Base-by-base conservation (phyloP, 2,888 invertebrate genomes). In the Lasioglossum leucozonium region DNA sequence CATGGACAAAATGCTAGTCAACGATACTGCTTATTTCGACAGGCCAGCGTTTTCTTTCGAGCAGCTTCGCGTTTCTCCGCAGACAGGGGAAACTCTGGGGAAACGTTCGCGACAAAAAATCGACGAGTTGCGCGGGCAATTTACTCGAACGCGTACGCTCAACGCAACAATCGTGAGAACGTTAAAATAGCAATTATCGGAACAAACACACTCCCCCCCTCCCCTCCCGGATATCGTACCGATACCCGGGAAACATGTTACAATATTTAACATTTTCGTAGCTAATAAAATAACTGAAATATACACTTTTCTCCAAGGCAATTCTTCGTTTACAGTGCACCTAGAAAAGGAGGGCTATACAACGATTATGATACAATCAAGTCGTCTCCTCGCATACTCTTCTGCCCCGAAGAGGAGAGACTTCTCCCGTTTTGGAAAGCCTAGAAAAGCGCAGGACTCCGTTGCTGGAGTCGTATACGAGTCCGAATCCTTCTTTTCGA, bases 331-430 rank as follows among this genome's bases (percentile, higher is more conserved):
- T 76, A 72, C 44, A 85, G 81, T 55, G 67, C 79, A 82, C 75
- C 67, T 82, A 84, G 30, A 83, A 81, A 74, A 71, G 73, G 47
- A 73, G 34, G 51, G 84, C 86, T 90, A 83, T 90, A 90, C 88
- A 90, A 82, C 62, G 74, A 72, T 91, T 90, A 87, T 90, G 79
- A 84, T 89, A 90, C 90, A 90, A 65, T 80, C 74, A 37, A 79
- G 88, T 86, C 78, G 73, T 71, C 77, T 80, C 73, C 75, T 81
- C 67, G 22, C 26, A 58, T 16, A 71, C 51, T 89, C 82, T 88
- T 88, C 77, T 82, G 44, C 47, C 8, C 72, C 72, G 77, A 85
- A 87, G 82, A 90, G 73, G 84, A 84, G 76, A 62, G 47, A 90
- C 73, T 87, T 81, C 72, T 26, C 67, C 22, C 42, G n/a, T 0